A percentile compares a stretch with the other conserved stretches of the same genome.
Evolutionary conservation across 2,797 vertebrate species (phyloP).

Genomic region (Orientallactaga sibirica): DNA sequence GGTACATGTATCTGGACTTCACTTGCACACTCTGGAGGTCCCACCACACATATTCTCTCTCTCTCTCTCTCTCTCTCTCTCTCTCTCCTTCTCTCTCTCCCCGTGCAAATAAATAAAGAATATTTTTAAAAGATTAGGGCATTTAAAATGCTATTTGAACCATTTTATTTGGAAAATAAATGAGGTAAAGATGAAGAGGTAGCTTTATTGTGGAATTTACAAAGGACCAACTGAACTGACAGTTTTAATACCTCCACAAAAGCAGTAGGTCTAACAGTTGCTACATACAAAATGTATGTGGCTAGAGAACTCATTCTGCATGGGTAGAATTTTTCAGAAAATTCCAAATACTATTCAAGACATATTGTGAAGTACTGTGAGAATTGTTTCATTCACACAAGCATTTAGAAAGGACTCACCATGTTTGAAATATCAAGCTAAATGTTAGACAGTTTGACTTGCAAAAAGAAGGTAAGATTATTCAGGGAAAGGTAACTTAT

Average conservation of each 20-base stretch:
- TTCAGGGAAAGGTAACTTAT: neutral
- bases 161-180: neutral
- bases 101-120: too few relatives aligned
- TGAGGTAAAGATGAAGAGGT: neutral
- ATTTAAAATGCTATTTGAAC: neutral
- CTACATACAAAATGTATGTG: neutral
- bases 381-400: neutral
- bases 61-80: too few relatives aligned
- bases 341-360: neutral
- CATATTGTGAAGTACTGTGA: neutral
- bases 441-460: neutral
- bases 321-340: neutral
- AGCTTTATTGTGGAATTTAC: neutral
- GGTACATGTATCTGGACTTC: too few relatives aligned
- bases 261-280: fast-evolving
- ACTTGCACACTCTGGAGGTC: too few relatives aligned
- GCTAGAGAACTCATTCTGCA: neutral
- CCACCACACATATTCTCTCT: too few relatives aligned
- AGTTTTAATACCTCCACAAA: neutral
- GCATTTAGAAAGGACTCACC: neutral
- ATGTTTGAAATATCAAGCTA: neutral
- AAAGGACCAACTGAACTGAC: neutral
- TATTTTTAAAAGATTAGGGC: too few relatives aligned
- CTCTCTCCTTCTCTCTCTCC: too few relatives aligned
- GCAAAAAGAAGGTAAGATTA: neutral